phyloP scores from a whole-genome alignment of 2,113 vertebrate genomes.

The Aplodontia rufa region DNA sequence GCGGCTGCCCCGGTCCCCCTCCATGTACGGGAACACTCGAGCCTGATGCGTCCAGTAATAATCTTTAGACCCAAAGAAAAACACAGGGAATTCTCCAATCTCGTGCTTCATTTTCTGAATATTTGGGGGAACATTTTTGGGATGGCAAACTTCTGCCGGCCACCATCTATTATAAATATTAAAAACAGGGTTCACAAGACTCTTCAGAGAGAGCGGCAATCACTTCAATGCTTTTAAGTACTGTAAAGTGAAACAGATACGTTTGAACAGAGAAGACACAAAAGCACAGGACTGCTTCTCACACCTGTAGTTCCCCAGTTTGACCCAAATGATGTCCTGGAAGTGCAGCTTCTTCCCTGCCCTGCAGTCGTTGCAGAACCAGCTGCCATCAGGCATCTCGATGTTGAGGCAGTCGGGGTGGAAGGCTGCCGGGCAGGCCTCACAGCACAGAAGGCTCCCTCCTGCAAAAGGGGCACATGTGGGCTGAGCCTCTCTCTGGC shows the following conservation, averaged over 20 bases:
- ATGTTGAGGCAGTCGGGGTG: conserved; percentile 98
- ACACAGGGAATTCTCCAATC: conserved; percentile 98
- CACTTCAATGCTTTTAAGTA: background rate
- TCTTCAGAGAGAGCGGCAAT: conserved; percentile 71
- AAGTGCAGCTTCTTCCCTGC: conserved; percentile 96
- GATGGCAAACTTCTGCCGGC: conserved; percentile 98
- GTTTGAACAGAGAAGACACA: conserved; percentile 33
- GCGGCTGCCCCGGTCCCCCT: conserved; percentile 96
- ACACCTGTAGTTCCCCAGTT: conserved; percentile 98
- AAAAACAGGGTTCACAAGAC: conserved; percentile 77
- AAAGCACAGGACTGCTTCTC: background rate
- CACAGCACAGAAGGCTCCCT: conserved; percentile 96
- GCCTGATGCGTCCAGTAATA: conserved; percentile 99
- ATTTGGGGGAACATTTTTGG: conserved; percentile 96
- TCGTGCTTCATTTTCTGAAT: conserved; percentile 99
- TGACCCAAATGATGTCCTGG: conserved; percentile 98
- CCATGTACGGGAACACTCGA: conserved; percentile 98
- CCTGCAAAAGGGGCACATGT: conserved; percentile 83
- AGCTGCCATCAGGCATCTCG: conserved; percentile 98
- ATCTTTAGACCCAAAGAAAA: conserved; percentile 99
- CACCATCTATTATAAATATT: conserved; percentile 93
- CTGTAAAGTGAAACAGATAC: conserved; percentile 58
- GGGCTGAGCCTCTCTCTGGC: background rate
- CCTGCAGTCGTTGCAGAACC: conserved; percentile 98
- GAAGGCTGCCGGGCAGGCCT: conserved; percentile 98